Evolutionary conservation across 2,888 invertebrate genomes (phyloP).

Genomic region (Dolichopus griseipennis): DNA sequence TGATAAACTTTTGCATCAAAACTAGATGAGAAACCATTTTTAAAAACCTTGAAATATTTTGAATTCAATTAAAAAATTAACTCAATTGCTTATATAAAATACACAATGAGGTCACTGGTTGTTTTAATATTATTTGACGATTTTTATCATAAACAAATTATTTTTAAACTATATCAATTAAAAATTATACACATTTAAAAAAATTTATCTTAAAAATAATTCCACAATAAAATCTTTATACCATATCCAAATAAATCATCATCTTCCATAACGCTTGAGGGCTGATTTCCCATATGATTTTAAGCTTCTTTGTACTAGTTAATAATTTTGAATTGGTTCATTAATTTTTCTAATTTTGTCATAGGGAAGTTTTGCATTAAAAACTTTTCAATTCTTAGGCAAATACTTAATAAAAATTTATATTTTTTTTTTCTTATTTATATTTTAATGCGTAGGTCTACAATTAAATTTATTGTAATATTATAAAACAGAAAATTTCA

Average conservation of each 20-base stretch:
- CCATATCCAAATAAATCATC: background rate
- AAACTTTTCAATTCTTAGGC: too few relatives aligned
- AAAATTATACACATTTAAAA: too few relatives aligned
- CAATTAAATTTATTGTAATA: too few relatives aligned
- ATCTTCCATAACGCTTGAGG: slow-evolving; percentile 8
- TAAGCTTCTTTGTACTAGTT: background rate
- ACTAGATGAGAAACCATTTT: background rate
- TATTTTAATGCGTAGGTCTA: too few relatives aligned
- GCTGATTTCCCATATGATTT: background rate
- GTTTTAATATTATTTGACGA: too few relatives aligned
- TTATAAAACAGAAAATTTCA: too few relatives aligned
- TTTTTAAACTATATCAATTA: too few relatives aligned
- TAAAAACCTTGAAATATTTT: background rate
- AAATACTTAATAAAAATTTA: too few relatives aligned
- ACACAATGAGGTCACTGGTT: background rate
- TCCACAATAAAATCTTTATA: background rate
- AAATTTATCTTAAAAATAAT: background rate
- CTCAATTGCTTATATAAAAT: background rate
- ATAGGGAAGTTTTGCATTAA: background rate
- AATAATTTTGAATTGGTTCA: background rate
- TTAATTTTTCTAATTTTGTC: background rate
- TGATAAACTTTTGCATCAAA: too few relatives aligned
- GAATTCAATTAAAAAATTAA: background rate
- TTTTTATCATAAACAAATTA: too few relatives aligned
- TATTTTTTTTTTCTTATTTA: too few relatives aligned